Percentiles rank a stretch among this genome's conserved stretches.
Conservation (phyloP, 2,797 vertebrate genomes). For the Chloroceryle inda region DNA sequence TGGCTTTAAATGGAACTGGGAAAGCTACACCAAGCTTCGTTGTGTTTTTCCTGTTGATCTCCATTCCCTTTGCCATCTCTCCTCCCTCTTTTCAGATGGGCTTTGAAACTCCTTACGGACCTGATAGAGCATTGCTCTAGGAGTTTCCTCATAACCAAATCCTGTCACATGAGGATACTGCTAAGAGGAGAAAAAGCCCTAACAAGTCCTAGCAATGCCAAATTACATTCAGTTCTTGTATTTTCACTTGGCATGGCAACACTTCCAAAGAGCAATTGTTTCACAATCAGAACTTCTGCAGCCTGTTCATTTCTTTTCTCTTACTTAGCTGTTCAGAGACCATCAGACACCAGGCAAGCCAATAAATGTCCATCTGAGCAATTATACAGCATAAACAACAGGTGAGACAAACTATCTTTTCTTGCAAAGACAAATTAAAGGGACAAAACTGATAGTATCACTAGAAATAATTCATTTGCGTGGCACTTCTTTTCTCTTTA, state of each 20-base stretch:
- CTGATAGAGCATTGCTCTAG: conserved; percentile 50
- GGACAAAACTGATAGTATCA: background rate
- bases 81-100: conserved; percentile 52
- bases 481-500: background rate
- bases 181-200: conserved; percentile 61
- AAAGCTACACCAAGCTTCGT: conserved; percentile 42
- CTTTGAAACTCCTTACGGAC: conserved; percentile 56
- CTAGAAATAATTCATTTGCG: background rate
- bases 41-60: conserved; percentile 53
- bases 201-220: conserved; percentile 61
- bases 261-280: conserved; percentile 68
- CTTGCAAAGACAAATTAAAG: background rate
- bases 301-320: conserved; percentile 53
- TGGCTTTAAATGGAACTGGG: conserved; percentile 54
- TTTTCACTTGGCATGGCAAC: conserved; percentile 72
- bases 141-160: conserved; percentile 70
- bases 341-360: conserved; percentile 25
- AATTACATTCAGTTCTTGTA: conserved; percentile 69
- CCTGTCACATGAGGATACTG: conserved; percentile 69
- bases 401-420: background rate
- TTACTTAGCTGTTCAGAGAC: conserved; percentile 56
- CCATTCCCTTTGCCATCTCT: conserved; percentile 60
- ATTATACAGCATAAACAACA: background rate
- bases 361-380: conserved; percentile 22
- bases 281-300: conserved; percentile 69